Percentiles rank a stretch among this genome's conserved stretches.
Evolutionary conservation across 1,140 invertebrate genomes (phyloP).

Genomic region (Eupristina koningsbergeri): DNA sequence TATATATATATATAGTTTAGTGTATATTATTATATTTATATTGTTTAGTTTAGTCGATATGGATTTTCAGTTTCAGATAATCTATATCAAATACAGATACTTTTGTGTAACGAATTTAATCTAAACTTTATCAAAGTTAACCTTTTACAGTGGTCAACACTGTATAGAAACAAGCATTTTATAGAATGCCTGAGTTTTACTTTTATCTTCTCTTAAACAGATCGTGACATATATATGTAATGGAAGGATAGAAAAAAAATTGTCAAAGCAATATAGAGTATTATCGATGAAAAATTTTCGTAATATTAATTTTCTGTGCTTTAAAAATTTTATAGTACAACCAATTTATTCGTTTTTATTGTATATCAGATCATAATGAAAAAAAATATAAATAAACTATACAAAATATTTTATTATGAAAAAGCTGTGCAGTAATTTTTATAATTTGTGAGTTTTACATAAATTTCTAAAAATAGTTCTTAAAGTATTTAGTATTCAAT

Average conservation of each 20-base stretch:
- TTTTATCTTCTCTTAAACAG: too few relatives aligned
- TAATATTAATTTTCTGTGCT: background rate
- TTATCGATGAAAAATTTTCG: background rate
- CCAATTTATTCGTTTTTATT: background rate
- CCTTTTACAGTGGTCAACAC: background rate
- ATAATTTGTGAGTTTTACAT: too few relatives aligned
- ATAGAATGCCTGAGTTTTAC: too few relatives aligned
- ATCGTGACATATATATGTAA: background rate
- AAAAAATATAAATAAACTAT: too few relatives aligned
- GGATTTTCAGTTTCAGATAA: too few relatives aligned
- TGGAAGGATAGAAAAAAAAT: background rate
- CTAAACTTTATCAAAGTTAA: too few relatives aligned
- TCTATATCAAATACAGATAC: background rate
- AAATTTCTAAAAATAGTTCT: too few relatives aligned
- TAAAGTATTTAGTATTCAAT: too few relatives aligned
- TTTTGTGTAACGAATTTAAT: slow-evolving; percentile 28
- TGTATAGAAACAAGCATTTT: background rate
- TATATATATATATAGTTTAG: too few relatives aligned
- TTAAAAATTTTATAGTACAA: background rate
- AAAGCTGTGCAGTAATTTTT: background rate
- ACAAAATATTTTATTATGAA: background rate
- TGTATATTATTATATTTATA: too few relatives aligned
- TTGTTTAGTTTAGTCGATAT: too few relatives aligned
- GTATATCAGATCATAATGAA: too few relatives aligned
- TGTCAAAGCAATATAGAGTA: background rate